Evolutionary conservation across 2,888 invertebrate genomes (phyloP).

Genomic region (Ochropleura leucogaster): DNA sequence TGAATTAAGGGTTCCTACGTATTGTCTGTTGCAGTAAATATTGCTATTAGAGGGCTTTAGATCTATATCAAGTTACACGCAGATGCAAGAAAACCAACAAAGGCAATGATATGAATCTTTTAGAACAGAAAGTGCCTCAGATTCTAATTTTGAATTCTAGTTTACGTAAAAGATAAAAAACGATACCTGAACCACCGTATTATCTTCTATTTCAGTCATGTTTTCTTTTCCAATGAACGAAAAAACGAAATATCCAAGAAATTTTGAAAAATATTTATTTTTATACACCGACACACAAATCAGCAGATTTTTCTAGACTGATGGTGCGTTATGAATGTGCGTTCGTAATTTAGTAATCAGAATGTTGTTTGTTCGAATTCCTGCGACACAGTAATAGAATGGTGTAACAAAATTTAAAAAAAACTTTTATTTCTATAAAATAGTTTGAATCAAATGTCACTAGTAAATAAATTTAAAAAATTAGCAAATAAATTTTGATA

Average conservation of each 20-base stretch:
- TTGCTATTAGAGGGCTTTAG: too few species aligned
- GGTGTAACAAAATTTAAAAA: accelerated
- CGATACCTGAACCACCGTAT: slow-evolving; percentile 42
- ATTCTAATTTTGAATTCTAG: not conserved
- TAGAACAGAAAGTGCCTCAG: slow-evolving; percentile 26
- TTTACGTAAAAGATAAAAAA: slow-evolving; percentile 8
- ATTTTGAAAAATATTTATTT: slow-evolving; percentile 62
- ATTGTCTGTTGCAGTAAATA: too few species aligned
- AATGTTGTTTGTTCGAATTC: not conserved
- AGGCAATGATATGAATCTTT: not conserved
- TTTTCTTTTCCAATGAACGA: slow-evolving; percentile 17
- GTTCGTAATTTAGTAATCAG: not conserved
- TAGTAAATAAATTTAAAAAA: not conserved
- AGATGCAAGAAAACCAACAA: not conserved
- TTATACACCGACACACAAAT: slow-evolving; percentile 44
- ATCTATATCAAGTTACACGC: not conserved
- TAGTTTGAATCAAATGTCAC: not conserved
- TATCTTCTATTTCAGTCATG: slow-evolving; percentile 57
- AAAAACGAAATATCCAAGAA: slow-evolving; percentile 14
- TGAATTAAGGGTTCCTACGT: not conserved
- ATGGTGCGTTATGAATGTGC: slow-evolving; percentile 47
- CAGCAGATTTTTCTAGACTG: slow-evolving; percentile 74
- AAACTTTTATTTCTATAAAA: not conserved
- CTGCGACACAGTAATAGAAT: not conserved
- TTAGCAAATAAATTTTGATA: not conserved